These are phyloP conservation scores for Strigamia transsilvanica DNA, from an alignment of 2,888 invertebrate genomes.

Conservation along the genomic window DNA sequence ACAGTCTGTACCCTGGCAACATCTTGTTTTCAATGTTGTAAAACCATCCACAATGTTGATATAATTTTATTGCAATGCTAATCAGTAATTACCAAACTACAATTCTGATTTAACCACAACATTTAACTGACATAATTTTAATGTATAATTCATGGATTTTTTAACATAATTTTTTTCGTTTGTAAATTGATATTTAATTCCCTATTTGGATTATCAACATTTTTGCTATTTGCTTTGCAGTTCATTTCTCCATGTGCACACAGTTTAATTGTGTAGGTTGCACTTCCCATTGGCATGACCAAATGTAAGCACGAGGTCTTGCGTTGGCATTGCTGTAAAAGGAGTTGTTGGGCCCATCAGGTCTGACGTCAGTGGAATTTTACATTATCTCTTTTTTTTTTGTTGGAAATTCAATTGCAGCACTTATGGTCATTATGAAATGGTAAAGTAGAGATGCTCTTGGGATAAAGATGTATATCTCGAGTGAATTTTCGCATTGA, in stretches of 20 bases:
- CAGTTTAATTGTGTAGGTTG: neutral
- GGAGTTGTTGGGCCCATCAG: neutral
- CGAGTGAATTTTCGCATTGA: constrained; percentile 1
- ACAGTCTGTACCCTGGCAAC: no score
- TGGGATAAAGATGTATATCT: neutral
- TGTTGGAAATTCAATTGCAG: neutral
- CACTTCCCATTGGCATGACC: neutral
- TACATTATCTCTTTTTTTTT: neutral
- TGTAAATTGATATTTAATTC: neutral
- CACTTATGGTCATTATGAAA: no score
- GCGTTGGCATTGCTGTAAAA: constrained; percentile 12
- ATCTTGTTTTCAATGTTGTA: no score
- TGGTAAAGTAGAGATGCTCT: neutral
- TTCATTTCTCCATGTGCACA: neutral
- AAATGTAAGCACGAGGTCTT: neutral
- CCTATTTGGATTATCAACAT: neutral
- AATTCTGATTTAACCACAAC: no score
- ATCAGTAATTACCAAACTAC: no score
- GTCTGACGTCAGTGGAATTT: neutral
- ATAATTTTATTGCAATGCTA: no score
- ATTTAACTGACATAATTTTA: no score
- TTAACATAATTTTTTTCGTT: no score
- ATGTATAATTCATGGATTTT: no score
- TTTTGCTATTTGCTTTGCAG: neutral
- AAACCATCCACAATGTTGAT: no score